A percentile compares a stretch with the other conserved stretches of the same genome.
Evolutionary conservation across 2,113 vertebrate genomes (phyloP).

Genomic region (Oriolus oriolus): DNA sequence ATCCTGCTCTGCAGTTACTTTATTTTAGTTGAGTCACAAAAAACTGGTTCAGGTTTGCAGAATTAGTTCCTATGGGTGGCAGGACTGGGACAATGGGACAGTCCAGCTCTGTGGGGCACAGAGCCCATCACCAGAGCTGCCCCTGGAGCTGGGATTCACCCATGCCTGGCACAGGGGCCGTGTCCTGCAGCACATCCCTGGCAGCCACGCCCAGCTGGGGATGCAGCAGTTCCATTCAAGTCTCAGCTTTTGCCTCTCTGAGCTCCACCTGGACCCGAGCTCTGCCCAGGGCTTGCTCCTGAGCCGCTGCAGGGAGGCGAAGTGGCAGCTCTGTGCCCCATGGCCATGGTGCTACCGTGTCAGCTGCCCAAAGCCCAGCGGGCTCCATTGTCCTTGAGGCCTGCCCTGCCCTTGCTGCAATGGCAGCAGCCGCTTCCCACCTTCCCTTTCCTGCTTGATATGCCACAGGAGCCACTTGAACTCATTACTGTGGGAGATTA

Average conservation of each 20-base stretch:
- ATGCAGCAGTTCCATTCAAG: neutral
- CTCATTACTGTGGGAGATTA: slow-evolving; percentile 70
- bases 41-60: neutral
- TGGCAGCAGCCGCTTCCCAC: slow-evolving; percentile 24
- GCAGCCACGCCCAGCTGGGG: rapidly evolving
- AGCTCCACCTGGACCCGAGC: neutral
- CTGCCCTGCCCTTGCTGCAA: slow-evolving; percentile 25
- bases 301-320: rapidly evolving
- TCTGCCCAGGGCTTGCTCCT: neutral
- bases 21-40: neutral
- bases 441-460: slow-evolving; percentile 57
- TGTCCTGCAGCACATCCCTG: rapidly evolving
- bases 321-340: neutral
- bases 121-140: neutral
- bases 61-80: rapidly evolving
- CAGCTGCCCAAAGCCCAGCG: neutral
- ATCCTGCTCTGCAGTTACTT: neutral
- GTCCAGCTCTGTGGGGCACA: neutral
- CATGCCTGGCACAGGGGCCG: rapidly evolving
- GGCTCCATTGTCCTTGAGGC: slow-evolving; percentile 60
- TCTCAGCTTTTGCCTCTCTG: neutral
- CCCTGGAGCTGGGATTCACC: neutral
- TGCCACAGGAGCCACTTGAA: slow-evolving; percentile 58
- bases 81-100: neutral
- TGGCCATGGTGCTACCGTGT: neutral